phyloP scores from a whole-genome alignment of 2,888 invertebrate species.

The Tenthredo scrophulariae region DNA sequence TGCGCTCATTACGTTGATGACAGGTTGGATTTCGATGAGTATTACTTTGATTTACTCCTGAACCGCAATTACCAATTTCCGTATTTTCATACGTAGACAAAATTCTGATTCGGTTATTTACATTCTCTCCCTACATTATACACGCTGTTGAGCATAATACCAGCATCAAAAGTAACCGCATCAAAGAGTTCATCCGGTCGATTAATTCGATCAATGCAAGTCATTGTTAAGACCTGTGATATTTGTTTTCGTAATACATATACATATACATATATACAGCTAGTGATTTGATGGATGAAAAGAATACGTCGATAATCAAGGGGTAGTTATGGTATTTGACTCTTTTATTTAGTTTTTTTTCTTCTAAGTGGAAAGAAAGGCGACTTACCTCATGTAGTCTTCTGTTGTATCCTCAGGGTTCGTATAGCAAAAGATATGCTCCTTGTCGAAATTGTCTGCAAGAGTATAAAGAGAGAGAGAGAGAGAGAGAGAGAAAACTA shows the following conservation, averaged over 20 bases:
- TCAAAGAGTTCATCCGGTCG: conserved; percentile 8
- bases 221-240: conserved; percentile 25
- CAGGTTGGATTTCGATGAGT: not conserved
- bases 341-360: not conserved
- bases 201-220: conserved; percentile 5
- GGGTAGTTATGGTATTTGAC: not conserved
- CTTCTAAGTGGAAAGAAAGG: not conserved
- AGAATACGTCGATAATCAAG: not conserved
- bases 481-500: not conserved
- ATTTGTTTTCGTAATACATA: conserved; percentile 13
- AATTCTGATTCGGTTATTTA: not conserved
- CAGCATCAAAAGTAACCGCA: not conserved
- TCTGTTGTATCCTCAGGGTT: not conserved
- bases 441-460: not conserved
- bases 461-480: not conserved
- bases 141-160: not conserved
- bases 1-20: conserved; percentile 16
- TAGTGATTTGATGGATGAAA: not conserved
- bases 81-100: not conserved
- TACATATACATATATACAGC: not conserved
- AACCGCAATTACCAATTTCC: not conserved
- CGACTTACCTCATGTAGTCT: not conserved
- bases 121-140: not conserved
- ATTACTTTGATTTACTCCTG: conserved; percentile 17
- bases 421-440: not conserved